Percentiles rank a stretch among this genome's conserved stretches.
Evolutionary conservation across 2,888 invertebrate species (phyloP).

Genomic region (Acanthacorydalis orientalis): DNA sequence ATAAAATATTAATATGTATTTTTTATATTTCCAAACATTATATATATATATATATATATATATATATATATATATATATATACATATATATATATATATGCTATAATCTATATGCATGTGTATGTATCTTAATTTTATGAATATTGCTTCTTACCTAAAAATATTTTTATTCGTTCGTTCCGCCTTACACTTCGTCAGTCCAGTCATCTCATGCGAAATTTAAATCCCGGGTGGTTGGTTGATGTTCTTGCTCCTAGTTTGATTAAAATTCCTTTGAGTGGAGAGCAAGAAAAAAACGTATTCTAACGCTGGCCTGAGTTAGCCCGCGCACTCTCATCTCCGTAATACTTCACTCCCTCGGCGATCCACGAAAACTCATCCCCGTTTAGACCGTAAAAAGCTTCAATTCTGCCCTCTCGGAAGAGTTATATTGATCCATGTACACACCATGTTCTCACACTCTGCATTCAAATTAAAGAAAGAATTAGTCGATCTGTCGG

Average conservation of each 20-base stretch:
- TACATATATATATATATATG: too few species aligned
- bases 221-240: too few species aligned
- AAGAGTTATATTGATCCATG: slow-evolving; percentile 32
- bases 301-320: neutral
- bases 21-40: too few species aligned
- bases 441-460: slow-evolving; percentile 20
- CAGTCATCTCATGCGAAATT: too few species aligned
- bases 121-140: too few species aligned
- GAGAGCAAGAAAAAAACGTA: slow-evolving; percentile 1
- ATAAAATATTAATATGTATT: too few species aligned
- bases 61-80: too few species aligned
- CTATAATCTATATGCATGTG: too few species aligned
- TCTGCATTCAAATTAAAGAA: neutral
- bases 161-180: too few species aligned
- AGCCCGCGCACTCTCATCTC: neutral
- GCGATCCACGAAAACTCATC: slow-evolving; percentile 1
- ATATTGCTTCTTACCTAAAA: too few species aligned
- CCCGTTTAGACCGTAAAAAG: neutral
- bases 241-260: slow-evolving; percentile 14
- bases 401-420: slow-evolving; percentile 16
- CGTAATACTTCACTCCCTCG: neutral
- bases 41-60: too few species aligned
- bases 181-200: too few species aligned
- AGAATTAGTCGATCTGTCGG: neutral
- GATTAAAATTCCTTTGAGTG: slow-evolving; percentile 24